These are phyloP conservation scores for Orchesella cincta DNA, from an alignment of 1,140 invertebrate species.

Conservation along the genomic window DNA sequence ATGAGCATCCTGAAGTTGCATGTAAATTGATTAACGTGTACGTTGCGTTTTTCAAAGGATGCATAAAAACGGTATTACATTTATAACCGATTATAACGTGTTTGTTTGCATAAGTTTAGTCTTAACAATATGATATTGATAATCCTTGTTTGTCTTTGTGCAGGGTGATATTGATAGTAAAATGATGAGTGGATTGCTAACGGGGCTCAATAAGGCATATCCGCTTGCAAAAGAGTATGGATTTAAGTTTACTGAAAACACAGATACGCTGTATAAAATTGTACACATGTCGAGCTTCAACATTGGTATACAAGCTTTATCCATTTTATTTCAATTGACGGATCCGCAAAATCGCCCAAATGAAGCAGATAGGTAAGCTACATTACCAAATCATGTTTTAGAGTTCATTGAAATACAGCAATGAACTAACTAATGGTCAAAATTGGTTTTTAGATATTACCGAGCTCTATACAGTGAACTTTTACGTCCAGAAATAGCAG, in stretches of 20 bases:
- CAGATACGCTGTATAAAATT: slow-evolving; percentile 83
- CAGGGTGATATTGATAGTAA: slow-evolving; percentile 86
- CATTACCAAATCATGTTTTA: neutral
- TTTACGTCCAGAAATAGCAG: slow-evolving; percentile 72
- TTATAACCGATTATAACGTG: neutral
- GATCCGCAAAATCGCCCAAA: slow-evolving; percentile 59
- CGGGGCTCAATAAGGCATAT: slow-evolving; percentile 84
- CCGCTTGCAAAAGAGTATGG: slow-evolving; percentile 69
- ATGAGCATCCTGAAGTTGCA: slow-evolving; percentile 75
- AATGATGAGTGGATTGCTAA: slow-evolving; percentile 86
- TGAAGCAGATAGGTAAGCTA: slow-evolving; percentile 61
- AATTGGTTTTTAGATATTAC: slow-evolving; percentile 70
- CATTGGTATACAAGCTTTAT: slow-evolving; percentile 82
- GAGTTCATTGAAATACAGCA: slow-evolving; percentile 24
- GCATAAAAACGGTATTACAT: slow-evolving; percentile 69
- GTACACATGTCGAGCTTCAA: slow-evolving; percentile 82
- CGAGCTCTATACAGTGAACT: slow-evolving; percentile 85
- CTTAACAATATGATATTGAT: slow-evolving; percentile 5
- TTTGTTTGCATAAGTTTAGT: neutral
- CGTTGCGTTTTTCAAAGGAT: slow-evolving; percentile 92
- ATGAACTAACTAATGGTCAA: neutral
- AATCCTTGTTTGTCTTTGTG: slow-evolving; percentile 50
- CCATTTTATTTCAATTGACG: slow-evolving; percentile 80
- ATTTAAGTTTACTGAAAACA: slow-evolving; percentile 65
- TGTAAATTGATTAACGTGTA: slow-evolving; percentile 84